phyloP scores from a whole-genome alignment of 2,797 vertebrate genomes.

The Sebastes iracundus region DNA sequence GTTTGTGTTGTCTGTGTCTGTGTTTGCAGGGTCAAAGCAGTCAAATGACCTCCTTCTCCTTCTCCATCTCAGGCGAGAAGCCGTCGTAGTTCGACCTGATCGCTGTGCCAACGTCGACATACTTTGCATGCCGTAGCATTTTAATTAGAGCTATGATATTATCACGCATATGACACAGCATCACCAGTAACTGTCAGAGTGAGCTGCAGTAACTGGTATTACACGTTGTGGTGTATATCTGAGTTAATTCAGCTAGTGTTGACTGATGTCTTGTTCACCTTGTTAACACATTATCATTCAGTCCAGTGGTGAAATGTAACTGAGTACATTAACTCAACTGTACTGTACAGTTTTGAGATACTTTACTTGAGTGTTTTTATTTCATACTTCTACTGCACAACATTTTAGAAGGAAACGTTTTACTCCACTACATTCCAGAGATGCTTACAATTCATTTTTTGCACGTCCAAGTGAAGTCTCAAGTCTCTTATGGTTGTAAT shows the following conservation, averaged over 20 bases:
- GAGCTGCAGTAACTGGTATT: not conserved
- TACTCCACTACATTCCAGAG: not conserved
- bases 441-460: no score
- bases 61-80: conserved; percentile 12
- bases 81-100: conserved; percentile 2
- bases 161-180: not conserved
- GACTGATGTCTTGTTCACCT: not conserved
- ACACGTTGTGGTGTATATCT: not conserved
- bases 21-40: conserved; percentile 63
- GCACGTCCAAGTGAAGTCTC: no score
- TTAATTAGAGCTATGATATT: conserved; percentile 27
- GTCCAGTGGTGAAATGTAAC: not conserved
- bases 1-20: conserved; percentile 68
- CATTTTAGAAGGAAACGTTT: not conserved
- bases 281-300: not conserved
- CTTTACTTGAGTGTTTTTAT: not conserved
- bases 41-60: conserved; percentile 43
- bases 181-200: not conserved
- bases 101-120: not conserved
- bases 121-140: conserved; percentile 1
- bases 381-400: not conserved
- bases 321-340: not conserved
- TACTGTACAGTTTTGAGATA: not conserved
- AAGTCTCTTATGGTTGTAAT: no score
- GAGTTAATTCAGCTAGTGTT: not conserved